phyloP scores from a whole-genome alignment of 2,888 invertebrate genomes.

The Caenorhabditis uteleia region DNA sequence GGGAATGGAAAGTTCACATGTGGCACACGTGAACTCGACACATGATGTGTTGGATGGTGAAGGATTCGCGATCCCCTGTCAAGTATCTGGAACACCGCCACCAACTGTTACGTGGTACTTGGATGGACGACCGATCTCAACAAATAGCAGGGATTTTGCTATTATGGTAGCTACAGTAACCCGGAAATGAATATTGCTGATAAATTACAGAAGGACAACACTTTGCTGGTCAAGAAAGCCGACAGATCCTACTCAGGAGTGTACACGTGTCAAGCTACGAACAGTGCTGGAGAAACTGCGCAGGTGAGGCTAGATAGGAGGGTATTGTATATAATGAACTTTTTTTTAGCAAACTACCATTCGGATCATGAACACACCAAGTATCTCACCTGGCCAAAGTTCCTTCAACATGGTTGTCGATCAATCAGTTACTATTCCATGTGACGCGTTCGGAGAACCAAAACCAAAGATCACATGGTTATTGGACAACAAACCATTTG shows the following conservation, averaged over 20 bases:
- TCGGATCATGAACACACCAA: constrained; percentile 53
- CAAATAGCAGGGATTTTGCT: constrained; percentile 50
- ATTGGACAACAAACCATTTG: constrained; percentile 55
- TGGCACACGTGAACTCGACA: constrained; percentile 27
- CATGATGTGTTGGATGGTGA: constrained; percentile 37
- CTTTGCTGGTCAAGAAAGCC: constrained; percentile 55
- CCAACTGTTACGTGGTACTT: constrained; percentile 72
- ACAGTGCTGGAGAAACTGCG: constrained; percentile 75
- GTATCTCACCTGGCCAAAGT: constrained; percentile 59
- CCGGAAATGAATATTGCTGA: not conserved
- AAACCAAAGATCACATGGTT: constrained; percentile 61
- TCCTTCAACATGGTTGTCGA: constrained; percentile 65
- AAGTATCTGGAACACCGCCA: constrained; percentile 69
- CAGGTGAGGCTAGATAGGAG: constrained; percentile 8
- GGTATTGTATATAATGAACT: not conserved
- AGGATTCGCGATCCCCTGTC: constrained; percentile 36
- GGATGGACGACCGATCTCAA: constrained; percentile 67
- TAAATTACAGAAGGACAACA: constrained; percentile 56
- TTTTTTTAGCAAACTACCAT: constrained; percentile 33
- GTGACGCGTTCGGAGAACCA: constrained; percentile 60
- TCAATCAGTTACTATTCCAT: constrained; percentile 58
- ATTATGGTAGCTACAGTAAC: constrained; percentile 44
- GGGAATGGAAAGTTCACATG: constrained; percentile 24
- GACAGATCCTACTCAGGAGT: constrained; percentile 69
- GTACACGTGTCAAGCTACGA: constrained; percentile 76